Percentiles rank a stretch among this genome's conserved stretches.
phyloP scores from a whole-genome alignment of 2,888 invertebrate genomes.

The Pseudococcus viburni region DNA sequence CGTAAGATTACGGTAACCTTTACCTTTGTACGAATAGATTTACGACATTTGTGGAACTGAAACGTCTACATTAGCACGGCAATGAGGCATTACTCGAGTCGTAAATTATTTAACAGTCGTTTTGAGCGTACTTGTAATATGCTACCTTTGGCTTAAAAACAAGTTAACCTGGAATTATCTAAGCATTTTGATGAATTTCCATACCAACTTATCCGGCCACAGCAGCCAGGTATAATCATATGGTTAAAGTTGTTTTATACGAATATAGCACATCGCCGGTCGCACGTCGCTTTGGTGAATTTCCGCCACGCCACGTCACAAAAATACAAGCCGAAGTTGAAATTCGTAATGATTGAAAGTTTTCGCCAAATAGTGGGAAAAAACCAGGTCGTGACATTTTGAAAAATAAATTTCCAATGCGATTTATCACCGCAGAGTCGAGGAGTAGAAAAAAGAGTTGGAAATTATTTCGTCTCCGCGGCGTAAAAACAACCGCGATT shows the following conservation, averaged over 20 bases:
- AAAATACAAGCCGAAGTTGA: background rate
- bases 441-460: background rate
- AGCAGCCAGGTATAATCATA: background rate
- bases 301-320: background rate
- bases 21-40: constrained; percentile 19
- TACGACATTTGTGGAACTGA: constrained; percentile 36
- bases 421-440: background rate
- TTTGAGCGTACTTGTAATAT: background rate
- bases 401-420: background rate
- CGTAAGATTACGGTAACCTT: constrained; percentile 47
- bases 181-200: background rate
- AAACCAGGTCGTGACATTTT: background rate
- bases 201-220: background rate
- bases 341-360: background rate
- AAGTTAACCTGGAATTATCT: background rate
- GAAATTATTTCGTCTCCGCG: background rate
- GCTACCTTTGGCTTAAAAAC: constrained; percentile 15
- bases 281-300: background rate
- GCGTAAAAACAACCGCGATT: background rate
- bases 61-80: constrained; percentile 37
- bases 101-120: constrained; percentile 46
- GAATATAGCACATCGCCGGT: no score
- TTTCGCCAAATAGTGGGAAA: background rate
- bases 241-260: background rate
- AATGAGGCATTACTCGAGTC: constrained; percentile 15